Evolutionary conservation across 2,113 vertebrate genomes (phyloP).

Genomic region (Elgaria multicarinata): DNA sequence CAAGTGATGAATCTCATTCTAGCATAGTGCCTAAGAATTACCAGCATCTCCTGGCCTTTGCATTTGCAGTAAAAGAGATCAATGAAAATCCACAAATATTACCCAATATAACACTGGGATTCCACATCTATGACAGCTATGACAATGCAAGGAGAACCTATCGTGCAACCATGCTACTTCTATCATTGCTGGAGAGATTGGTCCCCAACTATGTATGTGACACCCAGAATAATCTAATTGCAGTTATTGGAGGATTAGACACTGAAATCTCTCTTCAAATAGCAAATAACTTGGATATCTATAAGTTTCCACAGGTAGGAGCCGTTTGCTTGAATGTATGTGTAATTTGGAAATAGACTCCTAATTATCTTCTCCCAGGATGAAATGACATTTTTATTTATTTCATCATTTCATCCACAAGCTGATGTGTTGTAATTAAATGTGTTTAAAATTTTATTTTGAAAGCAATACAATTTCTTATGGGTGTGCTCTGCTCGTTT

Average conservation of each 20-base stretch:
- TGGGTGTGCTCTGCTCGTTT: no score
- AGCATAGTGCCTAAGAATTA: conserved; percentile 5
- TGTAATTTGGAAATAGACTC: no score
- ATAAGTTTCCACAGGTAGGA: conserved; percentile 21
- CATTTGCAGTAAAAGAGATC: conserved; percentile 11
- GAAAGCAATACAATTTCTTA: no score
- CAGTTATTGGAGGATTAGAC: conserved; percentile 13
- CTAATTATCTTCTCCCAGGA: no score
- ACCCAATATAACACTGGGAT: conserved; percentile 4
- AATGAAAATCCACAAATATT: neutral
- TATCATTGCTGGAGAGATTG: neutral
- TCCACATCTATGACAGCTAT: conserved; percentile 23
- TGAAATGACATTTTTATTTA: no score
- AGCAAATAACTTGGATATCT: conserved; percentile 11
- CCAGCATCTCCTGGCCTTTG: conserved; percentile 9
- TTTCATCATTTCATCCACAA: no score
- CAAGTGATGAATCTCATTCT: neutral
- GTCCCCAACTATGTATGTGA: conserved; percentile 10
- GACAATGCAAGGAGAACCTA: neutral
- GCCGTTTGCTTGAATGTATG: no score
- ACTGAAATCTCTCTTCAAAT: neutral
- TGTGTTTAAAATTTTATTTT: no score
- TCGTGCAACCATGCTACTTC: neutral
- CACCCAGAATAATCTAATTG: neutral
- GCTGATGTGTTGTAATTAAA: no score